Evolutionary conservation across 2,888 invertebrate genomes (phyloP).

Genomic region (Phortica okadai): DNA sequence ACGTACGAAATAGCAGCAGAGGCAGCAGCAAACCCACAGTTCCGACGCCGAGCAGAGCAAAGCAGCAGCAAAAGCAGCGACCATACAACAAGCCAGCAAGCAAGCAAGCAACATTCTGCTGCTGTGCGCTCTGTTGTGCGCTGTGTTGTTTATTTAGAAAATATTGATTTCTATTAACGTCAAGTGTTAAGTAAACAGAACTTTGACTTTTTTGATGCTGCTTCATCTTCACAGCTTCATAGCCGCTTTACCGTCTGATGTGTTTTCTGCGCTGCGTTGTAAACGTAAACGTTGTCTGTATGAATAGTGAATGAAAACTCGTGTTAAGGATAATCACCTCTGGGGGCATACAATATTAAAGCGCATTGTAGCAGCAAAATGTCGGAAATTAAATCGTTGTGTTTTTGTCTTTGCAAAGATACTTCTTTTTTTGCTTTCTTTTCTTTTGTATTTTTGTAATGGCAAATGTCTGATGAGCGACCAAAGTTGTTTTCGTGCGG

Average conservation of each 20-base stretch:
- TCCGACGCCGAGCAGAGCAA: not conserved
- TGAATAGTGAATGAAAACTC: not conserved
- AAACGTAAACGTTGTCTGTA: not conserved
- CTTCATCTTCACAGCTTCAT: not conserved
- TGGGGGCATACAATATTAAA: slow-evolving; percentile 7
- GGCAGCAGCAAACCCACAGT: slow-evolving; percentile 32
- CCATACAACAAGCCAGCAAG: not conserved
- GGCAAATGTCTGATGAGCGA: too few species aligned
- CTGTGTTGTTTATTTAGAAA: slow-evolving; percentile 59
- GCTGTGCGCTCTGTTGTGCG: not conserved
- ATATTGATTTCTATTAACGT: slow-evolving; percentile 67
- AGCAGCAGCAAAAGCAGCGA: not conserved
- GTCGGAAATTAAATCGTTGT: slow-evolving; percentile 12
- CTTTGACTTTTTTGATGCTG: slow-evolving; percentile 19
- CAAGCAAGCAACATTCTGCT: not conserved
- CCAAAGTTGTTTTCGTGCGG: too few species aligned
- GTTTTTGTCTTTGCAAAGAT: not conserved
- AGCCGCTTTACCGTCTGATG: not conserved
- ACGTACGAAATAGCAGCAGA: slow-evolving; percentile 49
- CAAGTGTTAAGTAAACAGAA: slow-evolving; percentile 59
- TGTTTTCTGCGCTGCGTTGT: not conserved
- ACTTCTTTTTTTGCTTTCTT: too few species aligned
- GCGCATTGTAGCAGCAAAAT: not conserved
- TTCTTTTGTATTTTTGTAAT: too few species aligned
- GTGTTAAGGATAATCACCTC: slow-evolving; percentile 11